These are phyloP conservation scores for Aporophyla nigra DNA, from an alignment of 2,888 invertebrate genomes.

Conservation along the genomic window DNA sequence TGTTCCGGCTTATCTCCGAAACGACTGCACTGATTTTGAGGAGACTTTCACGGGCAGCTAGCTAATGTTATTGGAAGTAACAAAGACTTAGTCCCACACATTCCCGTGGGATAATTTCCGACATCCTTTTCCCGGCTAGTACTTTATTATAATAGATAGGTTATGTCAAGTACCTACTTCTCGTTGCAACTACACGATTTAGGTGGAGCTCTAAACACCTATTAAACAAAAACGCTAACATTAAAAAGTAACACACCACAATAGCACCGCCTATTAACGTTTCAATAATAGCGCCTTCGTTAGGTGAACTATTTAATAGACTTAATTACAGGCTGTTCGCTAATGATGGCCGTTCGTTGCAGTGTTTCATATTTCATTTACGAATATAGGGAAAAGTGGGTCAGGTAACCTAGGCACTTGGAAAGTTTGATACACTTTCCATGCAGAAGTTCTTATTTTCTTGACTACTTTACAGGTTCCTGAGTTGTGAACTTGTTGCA, in stretches of 20 bases:
- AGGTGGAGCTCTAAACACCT: not conserved
- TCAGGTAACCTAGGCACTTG: conserved; percentile 6
- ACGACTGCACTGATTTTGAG: too few species aligned
- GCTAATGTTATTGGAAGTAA: too few species aligned
- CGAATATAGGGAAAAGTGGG: conserved; percentile 25
- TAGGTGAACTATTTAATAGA: conserved; percentile 45
- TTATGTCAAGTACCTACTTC: too few species aligned
- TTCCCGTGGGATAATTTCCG: too few species aligned
- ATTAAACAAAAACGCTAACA: not conserved
- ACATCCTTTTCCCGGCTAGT: too few species aligned
- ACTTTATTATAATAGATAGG: too few species aligned
- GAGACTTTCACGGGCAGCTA: too few species aligned
- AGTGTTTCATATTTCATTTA: conserved; percentile 34
- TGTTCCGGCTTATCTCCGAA: too few species aligned
- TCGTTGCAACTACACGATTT: not conserved
- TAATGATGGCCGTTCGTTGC: conserved; percentile 32
- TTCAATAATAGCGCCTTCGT: conserved; percentile 38
- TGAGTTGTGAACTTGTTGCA: conserved; percentile 10
- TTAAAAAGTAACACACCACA: conserved; percentile 4
- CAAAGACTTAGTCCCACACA: too few species aligned
- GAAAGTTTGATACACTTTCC: conserved; percentile 3
- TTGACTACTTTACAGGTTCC: not conserved
- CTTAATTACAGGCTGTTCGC: conserved; percentile 12
- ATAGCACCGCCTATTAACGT: conserved; percentile 11
- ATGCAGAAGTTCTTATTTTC: not conserved